Evolutionary conservation across 2,113 vertebrate genomes (phyloP).

Genomic region (Pituophis catenifer): DNA sequence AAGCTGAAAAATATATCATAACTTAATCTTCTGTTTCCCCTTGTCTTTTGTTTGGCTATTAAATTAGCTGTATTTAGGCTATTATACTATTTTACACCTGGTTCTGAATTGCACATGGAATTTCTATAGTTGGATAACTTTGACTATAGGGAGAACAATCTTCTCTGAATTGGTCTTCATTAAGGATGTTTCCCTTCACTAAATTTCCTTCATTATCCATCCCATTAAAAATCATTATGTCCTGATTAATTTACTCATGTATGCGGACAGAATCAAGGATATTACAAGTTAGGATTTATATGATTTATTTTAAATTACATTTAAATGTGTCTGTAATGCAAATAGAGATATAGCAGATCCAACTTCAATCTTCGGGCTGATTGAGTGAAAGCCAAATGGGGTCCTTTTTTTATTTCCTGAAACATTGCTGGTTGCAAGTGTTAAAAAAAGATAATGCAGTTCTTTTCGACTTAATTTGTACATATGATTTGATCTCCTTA

Average conservation of each 20-base stretch:
- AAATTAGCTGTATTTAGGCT: background rate
- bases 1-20: background rate
- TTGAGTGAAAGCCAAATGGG: background rate
- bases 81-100: background rate
- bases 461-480: background rate
- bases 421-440: background rate
- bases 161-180: background rate
- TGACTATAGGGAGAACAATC: background rate
- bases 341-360: background rate
- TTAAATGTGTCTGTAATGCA: background rate
- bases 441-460: background rate
- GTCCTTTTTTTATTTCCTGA: background rate
- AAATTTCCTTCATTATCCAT: background rate
- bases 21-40: background rate
- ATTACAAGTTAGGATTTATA: background rate
- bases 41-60: background rate
- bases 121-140: background rate
- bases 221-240: background rate
- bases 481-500: background rate
- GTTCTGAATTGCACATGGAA: background rate
- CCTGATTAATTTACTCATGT: background rate
- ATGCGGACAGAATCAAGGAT: background rate
- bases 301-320: background rate
- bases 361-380: background rate
- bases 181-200: background rate